Percentiles rank a stretch among this genome's conserved stretches.
phyloP scores from a whole-genome alignment of 2,113 vertebrate species.

The Emberiza fucata region DNA sequence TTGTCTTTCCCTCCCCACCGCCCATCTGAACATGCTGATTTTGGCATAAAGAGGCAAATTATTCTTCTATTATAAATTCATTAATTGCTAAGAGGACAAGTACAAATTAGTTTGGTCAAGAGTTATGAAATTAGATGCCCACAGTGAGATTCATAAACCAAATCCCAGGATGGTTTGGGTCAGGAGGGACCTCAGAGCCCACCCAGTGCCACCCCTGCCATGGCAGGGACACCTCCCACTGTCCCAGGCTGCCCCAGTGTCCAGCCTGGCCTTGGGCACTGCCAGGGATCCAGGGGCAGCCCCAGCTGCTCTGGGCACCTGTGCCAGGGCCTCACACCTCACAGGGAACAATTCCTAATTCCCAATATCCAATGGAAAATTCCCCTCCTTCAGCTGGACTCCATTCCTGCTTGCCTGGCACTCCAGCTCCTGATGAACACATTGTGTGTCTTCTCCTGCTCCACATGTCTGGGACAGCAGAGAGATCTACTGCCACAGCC shows the following conservation, averaged over 20 bases:
- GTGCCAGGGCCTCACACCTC: no score
- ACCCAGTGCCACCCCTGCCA: fast-evolving
- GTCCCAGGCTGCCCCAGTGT: not conserved
- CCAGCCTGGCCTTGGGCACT: no score
- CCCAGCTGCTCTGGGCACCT: no score
- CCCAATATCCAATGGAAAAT: not conserved
- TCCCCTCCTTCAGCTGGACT: not conserved
- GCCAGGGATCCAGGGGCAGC: no score
- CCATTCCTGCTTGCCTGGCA: not conserved
- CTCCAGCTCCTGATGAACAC: not conserved
- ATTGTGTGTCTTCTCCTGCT: not conserved
- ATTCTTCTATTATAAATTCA: not conserved
- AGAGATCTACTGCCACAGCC: not conserved
- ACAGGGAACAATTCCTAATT: no score
- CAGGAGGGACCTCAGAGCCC: fast-evolving
- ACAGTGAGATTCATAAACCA: not conserved
- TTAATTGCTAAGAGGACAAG: not conserved
- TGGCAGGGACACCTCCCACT: not conserved
- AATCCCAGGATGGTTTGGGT: not conserved
- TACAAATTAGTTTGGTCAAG: not conserved
- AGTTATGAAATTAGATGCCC: not conserved
- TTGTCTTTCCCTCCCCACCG: not conserved
- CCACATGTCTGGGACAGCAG: not conserved
- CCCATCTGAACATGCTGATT: not conserved
- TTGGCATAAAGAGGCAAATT: not conserved